Evolutionary conservation across 2,113 vertebrate species (phyloP).

Genomic region (Onychostoma macrolepis): DNA sequence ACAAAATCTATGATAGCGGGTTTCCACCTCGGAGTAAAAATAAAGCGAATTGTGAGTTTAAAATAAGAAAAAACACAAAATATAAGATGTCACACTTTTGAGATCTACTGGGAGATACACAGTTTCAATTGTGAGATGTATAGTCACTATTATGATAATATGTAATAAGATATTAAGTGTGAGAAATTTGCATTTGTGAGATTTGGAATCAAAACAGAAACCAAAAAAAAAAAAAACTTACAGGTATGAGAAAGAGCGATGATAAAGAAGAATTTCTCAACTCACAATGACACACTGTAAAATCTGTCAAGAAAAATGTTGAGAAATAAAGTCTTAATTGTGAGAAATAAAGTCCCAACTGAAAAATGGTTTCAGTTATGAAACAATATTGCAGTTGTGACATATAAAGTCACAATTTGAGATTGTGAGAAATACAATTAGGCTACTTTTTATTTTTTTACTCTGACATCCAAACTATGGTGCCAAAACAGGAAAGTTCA

Average conservation of each 20-base stretch:
- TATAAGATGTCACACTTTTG: background rate
- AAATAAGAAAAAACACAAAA: no score
- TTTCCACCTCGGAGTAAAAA: background rate
- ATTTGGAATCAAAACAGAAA: background rate
- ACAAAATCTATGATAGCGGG: background rate
- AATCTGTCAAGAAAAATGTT: background rate
- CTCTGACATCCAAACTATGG: background rate
- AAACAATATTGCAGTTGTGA: background rate
- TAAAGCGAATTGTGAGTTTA: background rate
- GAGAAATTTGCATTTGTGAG: background rate
- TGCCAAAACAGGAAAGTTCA: slow-evolving; percentile 31
- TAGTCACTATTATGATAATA: background rate
- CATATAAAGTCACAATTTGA: background rate
- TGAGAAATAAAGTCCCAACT: background rate
- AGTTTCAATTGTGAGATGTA: background rate
- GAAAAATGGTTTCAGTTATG: background rate
- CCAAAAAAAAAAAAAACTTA: background rate
- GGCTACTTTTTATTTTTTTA: background rate
- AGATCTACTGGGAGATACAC: background rate
- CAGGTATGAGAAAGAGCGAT: background rate
- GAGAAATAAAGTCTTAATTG: background rate
- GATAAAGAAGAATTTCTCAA: background rate
- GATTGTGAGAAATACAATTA: background rate
- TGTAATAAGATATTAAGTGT: background rate
- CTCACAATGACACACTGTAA: background rate